These are phyloP conservation scores for Metacarcinus magister DNA, from an alignment of 2,888 invertebrate species.

Conservation along the genomic window DNA sequence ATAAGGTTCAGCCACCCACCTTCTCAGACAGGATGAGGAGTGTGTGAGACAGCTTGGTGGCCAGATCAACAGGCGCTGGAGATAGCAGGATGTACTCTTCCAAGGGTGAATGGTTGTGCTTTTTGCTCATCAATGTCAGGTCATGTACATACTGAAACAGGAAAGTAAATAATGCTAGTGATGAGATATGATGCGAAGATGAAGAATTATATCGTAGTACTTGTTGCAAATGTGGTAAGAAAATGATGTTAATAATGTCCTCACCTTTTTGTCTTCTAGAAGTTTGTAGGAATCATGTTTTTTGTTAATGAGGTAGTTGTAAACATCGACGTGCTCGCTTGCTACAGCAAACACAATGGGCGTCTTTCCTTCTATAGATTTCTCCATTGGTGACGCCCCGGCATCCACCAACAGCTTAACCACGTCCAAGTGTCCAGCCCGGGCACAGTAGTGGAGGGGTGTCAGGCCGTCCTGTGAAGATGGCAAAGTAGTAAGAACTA, in stretches of 20 bases:
- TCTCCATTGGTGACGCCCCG: slow-evolving; percentile 97
- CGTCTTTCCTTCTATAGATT: slow-evolving; percentile 97
- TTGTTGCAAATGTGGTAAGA: neutral
- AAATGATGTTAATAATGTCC: slow-evolving; percentile 61
- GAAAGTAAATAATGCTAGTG: neutral
- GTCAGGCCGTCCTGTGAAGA: slow-evolving; percentile 93
- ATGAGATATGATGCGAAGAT: neutral
- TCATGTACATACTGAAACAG: slow-evolving; percentile 94
- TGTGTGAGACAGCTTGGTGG: slow-evolving; percentile 97
- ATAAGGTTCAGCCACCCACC: slow-evolving; percentile 83
- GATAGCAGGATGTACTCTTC: slow-evolving; percentile 99
- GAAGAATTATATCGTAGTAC: neutral
- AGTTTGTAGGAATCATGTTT: slow-evolving; percentile 98
- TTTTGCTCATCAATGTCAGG: slow-evolving; percentile 98
- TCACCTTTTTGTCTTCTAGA: slow-evolving; percentile 97
- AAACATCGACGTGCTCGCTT: slow-evolving; percentile 97
- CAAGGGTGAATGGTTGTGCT: slow-evolving; percentile 97
- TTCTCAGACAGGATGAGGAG: slow-evolving; percentile 94
- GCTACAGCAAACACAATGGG: slow-evolving; percentile 99
- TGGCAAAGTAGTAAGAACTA: neutral
- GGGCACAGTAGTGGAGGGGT: slow-evolving; percentile 95
- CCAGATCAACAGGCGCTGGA: slow-evolving; percentile 99
- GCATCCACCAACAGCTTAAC: slow-evolving; percentile 97
- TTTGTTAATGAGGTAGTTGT: slow-evolving; percentile 97
- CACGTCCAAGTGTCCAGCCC: slow-evolving; percentile 97